phyloP scores from a whole-genome alignment of 2,888 invertebrate genomes.

The Hofmannophila pseudospretella region DNA sequence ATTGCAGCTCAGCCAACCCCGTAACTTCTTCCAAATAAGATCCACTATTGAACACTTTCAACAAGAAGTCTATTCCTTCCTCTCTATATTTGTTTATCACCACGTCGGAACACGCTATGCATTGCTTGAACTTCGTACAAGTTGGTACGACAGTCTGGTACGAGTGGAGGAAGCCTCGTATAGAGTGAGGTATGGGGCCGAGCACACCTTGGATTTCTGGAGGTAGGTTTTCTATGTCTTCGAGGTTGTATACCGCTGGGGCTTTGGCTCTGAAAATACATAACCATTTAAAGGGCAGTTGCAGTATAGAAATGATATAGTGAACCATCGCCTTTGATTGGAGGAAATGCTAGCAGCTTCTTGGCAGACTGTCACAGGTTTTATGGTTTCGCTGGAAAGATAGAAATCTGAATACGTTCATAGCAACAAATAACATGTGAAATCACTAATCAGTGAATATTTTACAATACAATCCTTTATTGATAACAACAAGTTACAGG shows the following conservation, averaged over 20 bases:
- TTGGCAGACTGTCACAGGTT: too few species aligned
- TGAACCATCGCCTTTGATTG: too few species aligned
- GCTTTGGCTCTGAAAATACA: conserved; percentile 79
- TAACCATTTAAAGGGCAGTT: too few species aligned
- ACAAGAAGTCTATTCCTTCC: conserved; percentile 83
- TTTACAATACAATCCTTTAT: too few species aligned
- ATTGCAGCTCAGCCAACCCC: conserved; percentile 83
- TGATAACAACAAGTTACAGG: too few species aligned
- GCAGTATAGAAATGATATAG: too few species aligned
- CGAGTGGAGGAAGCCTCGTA: conserved; percentile 92
- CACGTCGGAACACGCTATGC: conserved; percentile 92
- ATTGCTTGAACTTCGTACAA: conserved; percentile 90
- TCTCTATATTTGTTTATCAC: conserved; percentile 51
- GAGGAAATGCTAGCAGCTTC: too few species aligned
- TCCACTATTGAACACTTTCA: conserved; percentile 88
- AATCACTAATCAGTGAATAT: too few species aligned
- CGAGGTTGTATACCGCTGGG: conserved; percentile 80
- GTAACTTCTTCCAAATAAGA: conserved; percentile 91
- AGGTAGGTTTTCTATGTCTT: conserved; percentile 39
- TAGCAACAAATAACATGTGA: too few species aligned
- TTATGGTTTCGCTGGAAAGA: too few species aligned
- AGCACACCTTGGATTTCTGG: conserved; percentile 79
- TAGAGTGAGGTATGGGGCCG: conserved; percentile 94
- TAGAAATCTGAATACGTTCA: too few species aligned
- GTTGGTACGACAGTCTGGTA: conserved; percentile 91